These are phyloP conservation scores for Talpa occidentalis DNA, from an alignment of 2,113 vertebrate species.

Conservation along the genomic window DNA sequence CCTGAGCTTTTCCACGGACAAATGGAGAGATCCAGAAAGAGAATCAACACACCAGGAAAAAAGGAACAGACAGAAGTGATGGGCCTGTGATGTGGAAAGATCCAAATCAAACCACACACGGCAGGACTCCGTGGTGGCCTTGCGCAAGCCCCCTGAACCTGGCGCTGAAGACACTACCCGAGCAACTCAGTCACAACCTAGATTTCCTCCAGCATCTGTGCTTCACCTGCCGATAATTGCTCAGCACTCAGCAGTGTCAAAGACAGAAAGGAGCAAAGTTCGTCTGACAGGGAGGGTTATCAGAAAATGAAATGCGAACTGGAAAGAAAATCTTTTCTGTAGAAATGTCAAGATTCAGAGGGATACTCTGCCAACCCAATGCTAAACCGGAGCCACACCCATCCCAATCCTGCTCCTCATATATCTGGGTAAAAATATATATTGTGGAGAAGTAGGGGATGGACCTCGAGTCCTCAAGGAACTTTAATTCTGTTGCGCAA, in stretches of 20 bases:
- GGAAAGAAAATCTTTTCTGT: not conserved
- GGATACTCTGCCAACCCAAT: fast-evolving
- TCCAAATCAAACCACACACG: not conserved
- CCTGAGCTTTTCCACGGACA: not conserved
- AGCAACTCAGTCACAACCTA: not conserved
- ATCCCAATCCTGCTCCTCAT: not conserved
- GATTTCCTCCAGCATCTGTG: not conserved
- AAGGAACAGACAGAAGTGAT: not conserved
- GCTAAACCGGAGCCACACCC: not conserved
- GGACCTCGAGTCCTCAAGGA: not conserved
- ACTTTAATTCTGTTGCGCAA: not conserved
- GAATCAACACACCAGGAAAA: not conserved
- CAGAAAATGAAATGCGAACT: not conserved
- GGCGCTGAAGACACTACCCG: not conserved
- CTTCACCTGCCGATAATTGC: not conserved
- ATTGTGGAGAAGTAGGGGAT: fast-evolving
- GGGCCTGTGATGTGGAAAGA: not conserved
- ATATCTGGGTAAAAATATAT: not conserved
- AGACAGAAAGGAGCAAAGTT: not conserved
- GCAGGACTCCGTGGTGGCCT: not conserved
- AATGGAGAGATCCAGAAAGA: not conserved
- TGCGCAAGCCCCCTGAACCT: not conserved
- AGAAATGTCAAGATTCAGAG: not conserved
- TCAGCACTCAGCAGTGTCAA: not conserved
- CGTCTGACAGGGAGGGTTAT: not conserved